phyloP scores from a whole-genome alignment of 2,797 vertebrate species.

The Adrianichthys oophorus region DNA sequence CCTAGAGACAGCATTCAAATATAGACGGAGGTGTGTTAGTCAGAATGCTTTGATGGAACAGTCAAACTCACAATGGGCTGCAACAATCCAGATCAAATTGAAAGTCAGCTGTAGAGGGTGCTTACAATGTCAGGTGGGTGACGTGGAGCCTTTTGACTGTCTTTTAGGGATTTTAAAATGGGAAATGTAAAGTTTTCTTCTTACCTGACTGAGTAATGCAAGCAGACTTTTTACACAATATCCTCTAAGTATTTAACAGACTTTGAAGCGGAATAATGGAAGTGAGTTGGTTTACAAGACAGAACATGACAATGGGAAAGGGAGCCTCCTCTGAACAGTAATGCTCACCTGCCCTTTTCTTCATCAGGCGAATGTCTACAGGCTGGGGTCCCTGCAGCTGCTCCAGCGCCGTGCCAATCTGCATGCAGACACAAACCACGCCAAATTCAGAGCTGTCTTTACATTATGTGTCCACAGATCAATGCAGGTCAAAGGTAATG shows the following conservation, averaged over 20 bases:
- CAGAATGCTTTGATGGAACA: slow-evolving; percentile 81
- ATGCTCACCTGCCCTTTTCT: slow-evolving; percentile 99
- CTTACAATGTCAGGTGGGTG: slow-evolving; percentile 71
- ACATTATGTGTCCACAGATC: too few relatives aligned
- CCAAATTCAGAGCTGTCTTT: not conserved
- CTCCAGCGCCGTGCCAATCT: slow-evolving; percentile 94
- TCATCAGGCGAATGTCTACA: slow-evolving; percentile 97
- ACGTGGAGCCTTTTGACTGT: slow-evolving; percentile 68
- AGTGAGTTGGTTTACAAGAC: slow-evolving; percentile 71
- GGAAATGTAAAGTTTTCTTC: slow-evolving; percentile 26
- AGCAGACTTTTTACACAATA: slow-evolving; percentile 28
- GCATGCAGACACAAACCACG: slow-evolving; percentile 52
- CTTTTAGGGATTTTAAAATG: slow-evolving; percentile 74
- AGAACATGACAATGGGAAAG: slow-evolving; percentile 28
- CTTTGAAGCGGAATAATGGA: slow-evolving; percentile 56
- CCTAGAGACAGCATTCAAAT: slow-evolving; percentile 99
- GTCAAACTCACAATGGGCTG: slow-evolving; percentile 92
- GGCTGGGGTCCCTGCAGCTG: slow-evolving; percentile 96
- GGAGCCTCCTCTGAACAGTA: slow-evolving; percentile 81
- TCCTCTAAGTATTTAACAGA: slow-evolving; percentile 28
- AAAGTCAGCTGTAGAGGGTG: slow-evolving; percentile 18
- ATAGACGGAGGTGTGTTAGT: slow-evolving; percentile 99
- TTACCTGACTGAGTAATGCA: slow-evolving; percentile 43
- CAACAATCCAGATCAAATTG: slow-evolving; percentile 45
- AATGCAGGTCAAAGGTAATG: too few relatives aligned